Evolutionary conservation across 1,140 invertebrate genomes (phyloP), one percentile per base, ranked within the genome.

Genomic region (Myzus persicae): DNA sequence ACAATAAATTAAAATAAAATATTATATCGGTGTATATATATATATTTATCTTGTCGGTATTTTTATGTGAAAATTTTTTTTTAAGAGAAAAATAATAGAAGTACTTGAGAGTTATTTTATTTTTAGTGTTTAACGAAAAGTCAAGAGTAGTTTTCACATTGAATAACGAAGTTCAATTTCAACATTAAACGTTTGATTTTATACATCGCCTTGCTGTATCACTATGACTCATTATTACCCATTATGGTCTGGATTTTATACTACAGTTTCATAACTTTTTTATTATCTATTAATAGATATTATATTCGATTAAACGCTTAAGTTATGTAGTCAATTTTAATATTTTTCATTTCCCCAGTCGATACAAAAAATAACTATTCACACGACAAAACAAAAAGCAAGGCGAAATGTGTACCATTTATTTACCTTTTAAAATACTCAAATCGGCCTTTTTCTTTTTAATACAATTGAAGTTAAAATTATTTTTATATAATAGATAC

Each of bases 371-470:
- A 20, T 87, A 90, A 40, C 59, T 88, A 9, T 48, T 48, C n/a
- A 24, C 24, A 36, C 20, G 42, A 22, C 0, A 90, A 42, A 67
- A 90, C 18, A 90, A 90, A 89, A 90, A 90, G 0, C 1, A 90
- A 90, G 89, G 89, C 89, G 89, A 90, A 90, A 48, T 90, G 89
- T 90, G 89, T 90, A 90, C 89, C 89, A 90, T 90, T 67, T 42
- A 48, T 90, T 90, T 67, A 44, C 89, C 38, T 42, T 89, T 51
- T 54, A 51, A 89, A 90, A 90, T 90, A 90, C 89, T 42, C 89
- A 90, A 90, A 90, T 90, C 89, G 26, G 89, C 89, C 89, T 90
- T 90, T 59, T 91, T 81, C 22, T 44, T 38, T 31, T 44, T 85
- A 42, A 38, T 85, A 18, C 40, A 26, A 11, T 84, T 84, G 42